A percentile compares a stretch with the other conserved stretches of the same genome.
These are phyloP conservation scores for Callipepla californica DNA, from an alignment of 2,113 vertebrate species.

Conservation along the genomic window DNA sequence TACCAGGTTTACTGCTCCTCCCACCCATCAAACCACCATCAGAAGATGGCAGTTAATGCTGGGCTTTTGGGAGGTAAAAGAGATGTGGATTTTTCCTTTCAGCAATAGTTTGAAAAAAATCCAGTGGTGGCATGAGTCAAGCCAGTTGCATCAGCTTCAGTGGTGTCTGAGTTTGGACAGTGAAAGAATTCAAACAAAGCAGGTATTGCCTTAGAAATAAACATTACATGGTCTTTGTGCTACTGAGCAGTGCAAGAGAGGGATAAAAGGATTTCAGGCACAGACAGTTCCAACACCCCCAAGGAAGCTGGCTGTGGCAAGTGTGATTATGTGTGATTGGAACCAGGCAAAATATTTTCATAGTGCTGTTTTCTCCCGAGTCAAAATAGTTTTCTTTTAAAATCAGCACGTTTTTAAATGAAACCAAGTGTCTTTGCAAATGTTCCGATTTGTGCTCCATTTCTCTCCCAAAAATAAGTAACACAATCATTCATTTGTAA, in stretches of 20 bases:
- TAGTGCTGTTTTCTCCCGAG: neutral
- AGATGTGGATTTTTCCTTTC: neutral
- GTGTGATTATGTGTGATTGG: neutral
- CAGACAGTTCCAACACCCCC: neutral
- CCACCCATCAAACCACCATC: neutral
- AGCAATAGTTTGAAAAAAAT: neutral
- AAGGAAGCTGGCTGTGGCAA: slow-evolving; percentile 29
- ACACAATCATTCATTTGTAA: neutral
- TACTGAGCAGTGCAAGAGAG: neutral
- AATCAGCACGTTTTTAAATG: neutral
- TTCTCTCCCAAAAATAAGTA: slow-evolving; percentile 1
- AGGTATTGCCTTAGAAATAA: slow-evolving; percentile 4
- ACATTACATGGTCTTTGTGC: neutral
- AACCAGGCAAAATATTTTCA: slow-evolving; percentile 27
- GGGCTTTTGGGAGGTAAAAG: neutral
- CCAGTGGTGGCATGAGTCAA: neutral
- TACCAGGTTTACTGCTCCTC: neutral
- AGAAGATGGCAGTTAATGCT: neutral
- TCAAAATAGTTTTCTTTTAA: neutral
- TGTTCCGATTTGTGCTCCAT: neutral
- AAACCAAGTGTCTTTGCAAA: neutral
- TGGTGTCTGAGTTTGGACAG: neutral
- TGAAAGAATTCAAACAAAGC: neutral
- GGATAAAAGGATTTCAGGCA: neutral
- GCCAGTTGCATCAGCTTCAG: neutral